phyloP scores from a whole-genome alignment of 2,888 invertebrate species.

The Beris chalybata region DNA sequence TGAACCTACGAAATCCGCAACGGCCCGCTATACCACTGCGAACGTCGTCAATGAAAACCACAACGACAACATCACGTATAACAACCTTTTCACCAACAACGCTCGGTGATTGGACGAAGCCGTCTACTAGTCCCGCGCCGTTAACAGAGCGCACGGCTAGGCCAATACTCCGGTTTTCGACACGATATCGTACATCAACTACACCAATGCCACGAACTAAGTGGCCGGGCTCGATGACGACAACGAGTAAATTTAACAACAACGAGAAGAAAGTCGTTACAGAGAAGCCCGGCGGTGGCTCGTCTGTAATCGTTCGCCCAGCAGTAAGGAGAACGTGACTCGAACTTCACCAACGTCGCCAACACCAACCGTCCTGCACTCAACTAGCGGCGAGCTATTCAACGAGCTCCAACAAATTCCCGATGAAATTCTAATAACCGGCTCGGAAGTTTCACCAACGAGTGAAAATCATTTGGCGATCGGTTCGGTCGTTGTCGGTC shows the following conservation, averaged over 20 bases:
- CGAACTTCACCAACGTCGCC: conserved; percentile 15
- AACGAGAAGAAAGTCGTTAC: no score
- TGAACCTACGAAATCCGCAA: conserved; percentile 3
- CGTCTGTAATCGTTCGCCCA: background rate
- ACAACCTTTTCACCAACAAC: background rate
- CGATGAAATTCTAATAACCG: conserved; percentile 40
- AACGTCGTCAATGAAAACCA: background rate
- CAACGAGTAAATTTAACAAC: background rate
- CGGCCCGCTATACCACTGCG: background rate
- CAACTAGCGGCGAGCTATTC: conserved; percentile 28
- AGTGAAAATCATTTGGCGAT: background rate
- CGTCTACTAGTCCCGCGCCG: no score
- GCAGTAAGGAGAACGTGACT: background rate
- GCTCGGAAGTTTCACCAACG: conserved; percentile 32
- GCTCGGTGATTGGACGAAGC: no score
- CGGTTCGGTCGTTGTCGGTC: no score
- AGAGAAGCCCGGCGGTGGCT: background rate
- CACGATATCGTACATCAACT: background rate
- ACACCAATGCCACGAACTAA: background rate
- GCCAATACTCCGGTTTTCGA: background rate
- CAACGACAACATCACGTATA: background rate
- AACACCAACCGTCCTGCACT: background rate
- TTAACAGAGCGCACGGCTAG: background rate
- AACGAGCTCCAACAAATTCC: conserved; percentile 36
- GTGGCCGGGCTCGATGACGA: background rate